Evolutionary conservation across 2,113 vertebrate species (phyloP).

Genomic region (Mirounga angustirostris): DNA sequence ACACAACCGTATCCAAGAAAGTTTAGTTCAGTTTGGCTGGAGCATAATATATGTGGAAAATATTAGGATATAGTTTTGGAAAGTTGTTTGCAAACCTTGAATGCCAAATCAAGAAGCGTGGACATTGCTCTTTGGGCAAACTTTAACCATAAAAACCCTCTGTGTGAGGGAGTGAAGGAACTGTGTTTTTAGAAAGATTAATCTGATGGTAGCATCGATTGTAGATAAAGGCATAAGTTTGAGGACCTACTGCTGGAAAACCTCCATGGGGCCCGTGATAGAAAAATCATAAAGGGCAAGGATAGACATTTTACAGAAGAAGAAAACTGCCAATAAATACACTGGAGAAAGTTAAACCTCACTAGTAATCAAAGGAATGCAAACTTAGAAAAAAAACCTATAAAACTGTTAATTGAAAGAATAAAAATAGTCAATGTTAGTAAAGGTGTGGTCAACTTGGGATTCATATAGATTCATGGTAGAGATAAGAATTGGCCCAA

Average conservation of each 20-base stretch:
- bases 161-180: neutral
- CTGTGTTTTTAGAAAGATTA: slow-evolving; percentile 19
- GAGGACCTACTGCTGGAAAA: neutral
- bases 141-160: neutral
- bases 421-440: neutral
- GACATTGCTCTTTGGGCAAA: neutral
- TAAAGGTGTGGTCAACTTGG: neutral
- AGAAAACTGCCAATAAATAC: neutral
- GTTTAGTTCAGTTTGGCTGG: neutral
- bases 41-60: neutral
- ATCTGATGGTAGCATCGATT: neutral
- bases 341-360: neutral
- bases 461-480: neutral
- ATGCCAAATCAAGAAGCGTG: neutral
- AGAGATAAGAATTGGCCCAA: neutral
- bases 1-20: neutral
- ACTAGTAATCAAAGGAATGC: neutral
- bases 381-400: neutral
- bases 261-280: neutral
- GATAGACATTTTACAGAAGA: neutral
- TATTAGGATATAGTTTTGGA: neutral
- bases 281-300: neutral
- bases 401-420: neutral
- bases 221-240: neutral
- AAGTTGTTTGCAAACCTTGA: neutral